Conservation (phyloP, 1,140 invertebrate genomes). For the Drosophila bipectinata region DNA sequence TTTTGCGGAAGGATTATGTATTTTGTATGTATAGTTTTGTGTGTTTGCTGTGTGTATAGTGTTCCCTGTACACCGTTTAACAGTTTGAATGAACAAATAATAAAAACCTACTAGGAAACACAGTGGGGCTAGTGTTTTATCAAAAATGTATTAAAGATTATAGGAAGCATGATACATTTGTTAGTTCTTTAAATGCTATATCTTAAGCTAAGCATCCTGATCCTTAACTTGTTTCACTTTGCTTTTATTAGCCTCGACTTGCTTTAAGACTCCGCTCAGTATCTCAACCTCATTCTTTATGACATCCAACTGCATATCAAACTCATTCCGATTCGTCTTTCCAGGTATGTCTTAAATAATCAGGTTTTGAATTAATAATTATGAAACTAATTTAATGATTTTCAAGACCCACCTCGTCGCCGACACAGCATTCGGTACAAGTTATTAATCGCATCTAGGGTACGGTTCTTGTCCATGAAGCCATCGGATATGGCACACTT, state of each 20-base stretch:
- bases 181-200: too few relatives aligned
- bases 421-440: conserved; percentile 63
- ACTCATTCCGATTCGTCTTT: conserved; percentile 9
- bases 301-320: conserved; percentile 62
- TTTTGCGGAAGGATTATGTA: neutral
- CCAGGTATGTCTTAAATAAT: neutral
- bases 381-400: neutral
- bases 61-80: neutral
- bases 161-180: neutral
- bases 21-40: neutral
- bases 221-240: neutral
- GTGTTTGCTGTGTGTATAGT: conserved; percentile 22
- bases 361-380: neutral
- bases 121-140: too few relatives aligned
- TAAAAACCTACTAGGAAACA: conserved; percentile 38
- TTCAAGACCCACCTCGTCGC: conserved; percentile 47
- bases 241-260: conserved; percentile 11
- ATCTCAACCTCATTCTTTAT: conserved; percentile 75
- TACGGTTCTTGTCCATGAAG: conserved; percentile 58
- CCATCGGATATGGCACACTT: conserved; percentile 60
- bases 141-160: neutral
- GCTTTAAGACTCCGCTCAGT: conserved; percentile 55
- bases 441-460: conserved; percentile 54
- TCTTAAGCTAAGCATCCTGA: neutral
- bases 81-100: conserved; percentile 23